A percentile compares a stretch with the other conserved stretches of the same genome.
These are phyloP conservation scores for Adelphocoris suturalis DNA, from an alignment of 2,888 invertebrate species.

Conservation along the genomic window DNA sequence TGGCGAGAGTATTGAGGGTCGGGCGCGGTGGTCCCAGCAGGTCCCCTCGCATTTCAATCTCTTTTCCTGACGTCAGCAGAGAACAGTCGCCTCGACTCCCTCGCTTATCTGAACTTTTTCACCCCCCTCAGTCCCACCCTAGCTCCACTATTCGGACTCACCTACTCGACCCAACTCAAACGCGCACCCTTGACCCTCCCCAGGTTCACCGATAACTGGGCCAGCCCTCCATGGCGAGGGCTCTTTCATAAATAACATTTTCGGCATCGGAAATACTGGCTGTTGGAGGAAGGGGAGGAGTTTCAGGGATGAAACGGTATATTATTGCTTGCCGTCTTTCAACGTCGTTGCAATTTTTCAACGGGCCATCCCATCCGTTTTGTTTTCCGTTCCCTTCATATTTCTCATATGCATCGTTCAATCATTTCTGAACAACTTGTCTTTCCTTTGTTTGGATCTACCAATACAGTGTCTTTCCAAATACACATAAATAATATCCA, in stretches of 20 bases:
- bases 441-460: not conserved
- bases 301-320: not conserved
- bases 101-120: slow-evolving; percentile 34
- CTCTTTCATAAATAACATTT: slow-evolving; percentile 38
- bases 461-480: not conserved
- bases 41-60: slow-evolving; percentile 42
- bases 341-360: slow-evolving; percentile 25
- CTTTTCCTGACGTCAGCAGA: slow-evolving; percentile 32
- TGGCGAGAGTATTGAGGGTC: not conserved
- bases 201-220: not conserved
- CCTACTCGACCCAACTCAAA: not conserved
- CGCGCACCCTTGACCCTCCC: not conserved
- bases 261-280: not conserved
- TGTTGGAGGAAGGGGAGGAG: not conserved
- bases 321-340: slow-evolving; percentile 19
- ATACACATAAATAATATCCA: no score
- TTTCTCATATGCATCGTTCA: not conserved
- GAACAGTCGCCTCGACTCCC: not conserved
- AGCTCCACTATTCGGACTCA: not conserved
- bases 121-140: not conserved
- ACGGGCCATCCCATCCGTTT: not conserved
- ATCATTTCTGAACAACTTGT: not conserved
- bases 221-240: not conserved
- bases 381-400: not conserved
- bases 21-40: not conserved